A percentile compares a stretch with the other conserved stretches of the same genome.
These are phyloP conservation scores for Sebastes taczanowskii DNA, from an alignment of 2,797 vertebrate genomes.

Conservation along the genomic window DNA sequence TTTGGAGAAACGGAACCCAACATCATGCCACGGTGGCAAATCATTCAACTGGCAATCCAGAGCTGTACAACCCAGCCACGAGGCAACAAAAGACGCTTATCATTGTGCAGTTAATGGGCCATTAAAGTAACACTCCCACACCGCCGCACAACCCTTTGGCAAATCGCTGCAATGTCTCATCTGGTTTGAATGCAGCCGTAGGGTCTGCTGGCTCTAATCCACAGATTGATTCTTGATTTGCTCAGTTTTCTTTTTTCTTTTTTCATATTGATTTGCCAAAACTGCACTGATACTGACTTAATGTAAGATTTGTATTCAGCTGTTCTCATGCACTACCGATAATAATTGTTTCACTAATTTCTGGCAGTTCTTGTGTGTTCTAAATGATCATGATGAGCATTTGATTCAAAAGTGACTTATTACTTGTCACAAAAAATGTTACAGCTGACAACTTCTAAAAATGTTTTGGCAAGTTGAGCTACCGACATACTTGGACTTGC, in stretches of 20 bases:
- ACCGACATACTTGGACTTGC: background rate
- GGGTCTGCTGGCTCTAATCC: background rate
- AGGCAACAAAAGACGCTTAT: no score
- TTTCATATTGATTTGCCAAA: background rate
- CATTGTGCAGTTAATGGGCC: no score
- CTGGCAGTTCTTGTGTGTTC: background rate
- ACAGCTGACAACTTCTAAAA: background rate
- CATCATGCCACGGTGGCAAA: rapidly evolving
- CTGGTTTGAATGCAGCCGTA: no score
- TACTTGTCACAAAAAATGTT: background rate
- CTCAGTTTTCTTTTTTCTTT: background rate
- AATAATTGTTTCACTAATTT: background rate
- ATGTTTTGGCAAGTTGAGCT: background rate
- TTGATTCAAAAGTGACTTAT: background rate
- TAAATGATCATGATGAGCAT: background rate
- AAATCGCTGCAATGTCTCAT: no score
- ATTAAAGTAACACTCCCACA: no score
- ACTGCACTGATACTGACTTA: background rate
- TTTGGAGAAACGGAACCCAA: no score
- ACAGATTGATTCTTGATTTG: background rate
- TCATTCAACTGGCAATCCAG: no score
- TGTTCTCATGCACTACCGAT: background rate
- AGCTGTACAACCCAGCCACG: no score
- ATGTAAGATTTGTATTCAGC: background rate
- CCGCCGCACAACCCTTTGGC: no score